Evolutionary conservation across 2,113 vertebrate species (phyloP), one percentile per base, ranked within the genome.

Genomic region (Bucco capensis): DNA sequence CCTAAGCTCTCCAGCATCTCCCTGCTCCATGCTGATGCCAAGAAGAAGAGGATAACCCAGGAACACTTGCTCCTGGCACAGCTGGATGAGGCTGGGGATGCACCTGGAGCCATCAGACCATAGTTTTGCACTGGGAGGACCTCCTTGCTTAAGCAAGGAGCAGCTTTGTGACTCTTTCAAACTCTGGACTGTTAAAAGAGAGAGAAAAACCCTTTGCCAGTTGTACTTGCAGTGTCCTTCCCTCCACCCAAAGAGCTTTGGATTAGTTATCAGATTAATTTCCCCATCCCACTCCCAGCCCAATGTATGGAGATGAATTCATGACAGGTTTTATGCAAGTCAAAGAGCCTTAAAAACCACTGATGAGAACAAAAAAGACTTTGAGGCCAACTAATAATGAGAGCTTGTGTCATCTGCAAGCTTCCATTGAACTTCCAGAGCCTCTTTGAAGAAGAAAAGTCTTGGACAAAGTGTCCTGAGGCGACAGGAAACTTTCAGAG

Each of bases 371-470:
- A 65, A 84, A 56, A 28, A 65, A 53, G 70, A 3, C 91, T 89
- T 76, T 76, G 88, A 88, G 89, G 89, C n/a, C 81, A 62, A 35
- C 25, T 83, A 62, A 72, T 58, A 50, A 84, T 23, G 92, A 78
- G 53, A 62, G 21, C 73, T 54, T 28, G 13, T 84, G 53, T 31
- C 81, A 37, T 61, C 88, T 61, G 86, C 16, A 60, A 86, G 84
- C 61, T 81, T 13, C 57, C 30, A 10, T 19, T 88, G 77, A 92
- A 90, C 86, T 54, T 87, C 46, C 83, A 72, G 66, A 14, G 24
- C 31, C 62, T 24, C 46, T 96, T 84, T 95, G 96, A 96, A 94
- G 80, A 42, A 9, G n/a, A 27, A 72, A 76, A 92, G 66, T 28
- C 10, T 78, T 87, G 65, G 54, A 21, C 27, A 61, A 94, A 95